Percentiles rank a stretch among this genome's conserved stretches.
These are phyloP conservation scores for Bombylius major DNA, from an alignment of 2,888 invertebrate species.

Conservation along the genomic window DNA sequence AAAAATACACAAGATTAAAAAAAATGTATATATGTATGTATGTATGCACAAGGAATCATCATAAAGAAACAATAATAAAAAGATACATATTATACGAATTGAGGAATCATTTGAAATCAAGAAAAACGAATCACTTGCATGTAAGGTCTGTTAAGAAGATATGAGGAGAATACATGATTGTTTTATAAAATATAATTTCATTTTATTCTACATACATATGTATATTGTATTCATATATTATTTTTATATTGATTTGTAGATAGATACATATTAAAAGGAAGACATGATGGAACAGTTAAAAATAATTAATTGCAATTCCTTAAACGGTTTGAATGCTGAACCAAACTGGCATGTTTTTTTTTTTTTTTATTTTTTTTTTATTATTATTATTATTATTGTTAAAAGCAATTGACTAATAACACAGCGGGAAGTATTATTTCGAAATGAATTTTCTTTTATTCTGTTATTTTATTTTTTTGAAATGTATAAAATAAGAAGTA, in stretches of 20 bases:
- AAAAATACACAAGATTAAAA: not conserved
- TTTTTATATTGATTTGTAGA: too few species aligned
- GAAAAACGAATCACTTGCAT: not conserved
- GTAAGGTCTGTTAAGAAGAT: not conserved
- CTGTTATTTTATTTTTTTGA: not conserved
- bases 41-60: not conserved
- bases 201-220: too few species aligned
- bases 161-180: too few species aligned
- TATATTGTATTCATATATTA: too few species aligned
- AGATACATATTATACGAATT: too few species aligned
- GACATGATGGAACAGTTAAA: constrained; percentile 36
- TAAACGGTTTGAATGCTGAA: constrained; percentile 29
- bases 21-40: too few species aligned
- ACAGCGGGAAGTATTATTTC: too few species aligned
- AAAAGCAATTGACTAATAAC: too few species aligned
- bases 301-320: constrained; percentile 39
- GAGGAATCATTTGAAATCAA: not conserved
- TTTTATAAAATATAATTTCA: not conserved
- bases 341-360: not conserved
- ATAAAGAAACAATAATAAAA: too few species aligned
- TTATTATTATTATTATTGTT: too few species aligned
- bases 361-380: too few species aligned
- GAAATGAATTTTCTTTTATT: too few species aligned
- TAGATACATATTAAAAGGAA: constrained; percentile 4
- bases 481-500: not conserved